phyloP scores from a whole-genome alignment of 1,140 invertebrate genomes.

The Drosophila erecta region DNA sequence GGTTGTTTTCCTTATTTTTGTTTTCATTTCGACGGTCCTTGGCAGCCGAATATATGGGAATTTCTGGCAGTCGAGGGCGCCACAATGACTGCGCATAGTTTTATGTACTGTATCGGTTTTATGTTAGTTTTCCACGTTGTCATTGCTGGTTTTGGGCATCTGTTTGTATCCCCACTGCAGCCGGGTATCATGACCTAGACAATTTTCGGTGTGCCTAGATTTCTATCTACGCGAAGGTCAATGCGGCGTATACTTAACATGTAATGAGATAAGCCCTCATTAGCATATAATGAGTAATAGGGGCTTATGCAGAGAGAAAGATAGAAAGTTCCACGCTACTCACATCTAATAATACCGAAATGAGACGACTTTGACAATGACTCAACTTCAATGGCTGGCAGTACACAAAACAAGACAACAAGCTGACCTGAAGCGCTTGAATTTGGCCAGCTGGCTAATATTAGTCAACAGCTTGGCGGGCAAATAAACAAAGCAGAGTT shows the following conservation, averaged over 20 bases:
- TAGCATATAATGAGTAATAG: slow-evolving; percentile 53
- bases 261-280: slow-evolving; percentile 28
- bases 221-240: slow-evolving; percentile 56
- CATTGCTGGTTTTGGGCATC: slow-evolving; percentile 28
- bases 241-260: slow-evolving; percentile 34
- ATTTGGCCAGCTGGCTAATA: slow-evolving; percentile 40
- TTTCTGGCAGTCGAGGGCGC: slow-evolving; percentile 57
- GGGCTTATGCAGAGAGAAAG: slow-evolving; percentile 1
- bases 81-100: slow-evolving; percentile 78
- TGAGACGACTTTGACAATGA: slow-evolving; percentile 39
- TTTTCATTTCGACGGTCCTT: slow-evolving; percentile 23
- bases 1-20: slow-evolving; percentile 43
- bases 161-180: slow-evolving; percentile 42
- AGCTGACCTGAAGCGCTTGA: slow-evolving; percentile 23
- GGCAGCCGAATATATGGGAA: slow-evolving; percentile 32
- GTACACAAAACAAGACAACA: slow-evolving; percentile 11
- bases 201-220: slow-evolving; percentile 54
- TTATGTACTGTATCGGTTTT: slow-evolving; percentile 69
- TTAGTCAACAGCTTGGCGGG: slow-evolving; percentile 39
- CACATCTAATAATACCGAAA: slow-evolving; percentile 25
- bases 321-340: slow-evolving; percentile 24
- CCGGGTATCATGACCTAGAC: slow-evolving; percentile 69
- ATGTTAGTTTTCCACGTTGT: slow-evolving; percentile 42
- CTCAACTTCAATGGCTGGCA: slow-evolving; percentile 28
- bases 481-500: slow-evolving; percentile 16